phyloP scores from a whole-genome alignment of 1,140 invertebrate species.

The Conus ventricosus region DNA sequence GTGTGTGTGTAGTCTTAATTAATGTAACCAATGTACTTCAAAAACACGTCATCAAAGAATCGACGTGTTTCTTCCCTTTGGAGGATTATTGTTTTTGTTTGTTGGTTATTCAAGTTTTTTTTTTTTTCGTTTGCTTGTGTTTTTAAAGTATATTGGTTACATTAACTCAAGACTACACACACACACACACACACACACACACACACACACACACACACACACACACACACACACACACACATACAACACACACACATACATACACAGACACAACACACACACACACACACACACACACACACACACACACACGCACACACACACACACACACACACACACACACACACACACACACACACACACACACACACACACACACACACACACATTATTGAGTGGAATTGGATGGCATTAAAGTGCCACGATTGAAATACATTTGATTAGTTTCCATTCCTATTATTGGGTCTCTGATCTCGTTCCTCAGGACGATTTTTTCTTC shows the following conservation, averaged over 20 bases:
- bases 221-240: constrained; percentile 6
- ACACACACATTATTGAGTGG: background rate
- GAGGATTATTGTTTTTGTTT: too few relatives aligned
- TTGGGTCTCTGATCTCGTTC: too few relatives aligned
- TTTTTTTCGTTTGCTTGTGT: too few relatives aligned
- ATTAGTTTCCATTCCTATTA: too few relatives aligned
- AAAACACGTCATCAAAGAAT: too few relatives aligned
- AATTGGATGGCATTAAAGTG: too few relatives aligned
- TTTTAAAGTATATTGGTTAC: background rate
- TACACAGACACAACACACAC: constrained; percentile 3
- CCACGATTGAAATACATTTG: too few relatives aligned
- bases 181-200: constrained; percentile 15
- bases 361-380: constrained; percentile 12
- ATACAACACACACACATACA: constrained; percentile 8
- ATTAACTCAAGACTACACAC: background rate
- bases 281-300: constrained; percentile 15
- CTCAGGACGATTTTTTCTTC: too few relatives aligned
- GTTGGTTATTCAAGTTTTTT: too few relatives aligned
- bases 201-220: constrained; percentile 15
- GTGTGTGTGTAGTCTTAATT: too few relatives aligned
- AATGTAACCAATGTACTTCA: too few relatives aligned
- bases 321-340: constrained; percentile 16
- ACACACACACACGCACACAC: constrained; percentile 11
- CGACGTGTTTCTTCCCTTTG: too few relatives aligned
- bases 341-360: constrained; percentile 15